phyloP scores from a whole-genome alignment of 2,113 vertebrate species.

The Laticauda laticaudata region DNA sequence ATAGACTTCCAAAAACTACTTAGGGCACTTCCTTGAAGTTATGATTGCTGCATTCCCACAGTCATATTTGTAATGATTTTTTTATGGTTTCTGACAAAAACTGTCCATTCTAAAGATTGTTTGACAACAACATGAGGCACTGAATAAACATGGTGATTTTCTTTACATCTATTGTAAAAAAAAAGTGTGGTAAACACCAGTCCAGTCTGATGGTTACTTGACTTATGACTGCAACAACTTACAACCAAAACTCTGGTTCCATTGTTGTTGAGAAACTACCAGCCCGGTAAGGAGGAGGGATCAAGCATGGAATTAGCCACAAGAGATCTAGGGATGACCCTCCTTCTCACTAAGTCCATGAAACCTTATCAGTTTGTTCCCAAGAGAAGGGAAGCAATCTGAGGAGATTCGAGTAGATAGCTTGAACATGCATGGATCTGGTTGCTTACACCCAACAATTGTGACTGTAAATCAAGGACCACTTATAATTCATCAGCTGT shows the following conservation, averaged over 20 bases:
- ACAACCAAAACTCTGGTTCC: background rate
- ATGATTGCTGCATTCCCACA: background rate
- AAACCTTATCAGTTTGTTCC: background rate
- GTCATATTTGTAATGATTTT: background rate
- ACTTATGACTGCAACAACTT: background rate
- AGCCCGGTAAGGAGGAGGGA: background rate
- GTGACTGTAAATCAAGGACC: background rate
- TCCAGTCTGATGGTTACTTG: background rate
- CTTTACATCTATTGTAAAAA: background rate
- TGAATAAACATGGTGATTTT: background rate
- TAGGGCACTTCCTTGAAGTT: background rate
- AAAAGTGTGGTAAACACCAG: background rate
- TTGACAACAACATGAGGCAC: background rate
- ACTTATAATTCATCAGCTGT: background rate
- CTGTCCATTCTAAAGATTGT: background rate
- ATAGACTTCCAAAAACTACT: background rate
- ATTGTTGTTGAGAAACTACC: background rate
- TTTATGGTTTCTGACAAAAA: background rate
- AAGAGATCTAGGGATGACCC: background rate
- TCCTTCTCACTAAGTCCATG: background rate
- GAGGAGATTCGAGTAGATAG: background rate
- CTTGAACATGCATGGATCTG: background rate
- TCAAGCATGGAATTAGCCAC: background rate
- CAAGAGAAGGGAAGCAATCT: background rate
- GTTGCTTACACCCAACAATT: background rate